Conservation (phyloP, 2,113 vertebrate genomes). For the Delphinapterus leucas region DNA sequence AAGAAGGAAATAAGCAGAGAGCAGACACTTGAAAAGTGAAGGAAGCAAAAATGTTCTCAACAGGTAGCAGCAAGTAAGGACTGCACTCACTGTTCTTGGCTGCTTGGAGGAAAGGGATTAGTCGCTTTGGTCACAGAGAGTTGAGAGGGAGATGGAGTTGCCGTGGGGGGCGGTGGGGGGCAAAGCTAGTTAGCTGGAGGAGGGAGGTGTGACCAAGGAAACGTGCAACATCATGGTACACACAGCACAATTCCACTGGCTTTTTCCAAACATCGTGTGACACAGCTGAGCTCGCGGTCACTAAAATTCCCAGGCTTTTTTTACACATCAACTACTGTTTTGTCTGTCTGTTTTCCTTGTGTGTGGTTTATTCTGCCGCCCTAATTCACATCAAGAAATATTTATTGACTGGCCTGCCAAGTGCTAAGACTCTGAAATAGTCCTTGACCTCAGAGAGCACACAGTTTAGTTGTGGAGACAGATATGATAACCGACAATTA, state of each 20-base stretch:
- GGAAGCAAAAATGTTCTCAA: neutral
- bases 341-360: neutral
- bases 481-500: neutral
- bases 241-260: neutral
- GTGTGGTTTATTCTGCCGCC: neutral
- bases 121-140: neutral
- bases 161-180: neutral
- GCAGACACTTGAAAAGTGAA: neutral
- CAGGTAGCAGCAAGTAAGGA: neutral
- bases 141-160: neutral
- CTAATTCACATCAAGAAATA: constrained; percentile 43
- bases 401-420: constrained; percentile 25
- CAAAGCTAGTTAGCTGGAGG: neutral
- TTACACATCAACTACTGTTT: neutral
- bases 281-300: neutral
- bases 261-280: neutral
- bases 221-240: rapidly evolving
- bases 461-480: constrained; percentile 4
- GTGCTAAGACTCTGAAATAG: neutral
- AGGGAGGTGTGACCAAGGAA: neutral
- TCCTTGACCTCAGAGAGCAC: constrained; percentile 38
- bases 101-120: neutral
- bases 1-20: neutral
- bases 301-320: neutral
- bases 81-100: neutral